Evolutionary conservation across 2,888 invertebrate species (phyloP).

Genomic region (Callinectes sapidus): DNA sequence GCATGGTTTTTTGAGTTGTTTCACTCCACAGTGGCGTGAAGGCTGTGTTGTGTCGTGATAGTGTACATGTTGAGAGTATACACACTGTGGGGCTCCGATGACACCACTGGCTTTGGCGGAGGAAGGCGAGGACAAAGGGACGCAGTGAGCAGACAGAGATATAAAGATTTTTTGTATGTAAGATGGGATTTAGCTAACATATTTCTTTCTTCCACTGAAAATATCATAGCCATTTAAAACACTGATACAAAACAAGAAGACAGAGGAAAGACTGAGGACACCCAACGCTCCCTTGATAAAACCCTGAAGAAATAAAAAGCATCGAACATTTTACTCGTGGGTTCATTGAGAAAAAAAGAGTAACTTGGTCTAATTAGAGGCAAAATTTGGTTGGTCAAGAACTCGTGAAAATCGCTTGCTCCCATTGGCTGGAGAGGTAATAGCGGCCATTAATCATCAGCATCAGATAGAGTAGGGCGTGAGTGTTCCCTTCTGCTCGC

Average conservation of each 20-base stretch:
- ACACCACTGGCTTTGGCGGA: neutral
- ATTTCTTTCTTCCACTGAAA: too few relatives aligned
- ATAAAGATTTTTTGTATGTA: too few relatives aligned
- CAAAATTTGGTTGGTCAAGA: constrained; percentile 43
- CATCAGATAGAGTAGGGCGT: constrained; percentile 41
- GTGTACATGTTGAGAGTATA: neutral
- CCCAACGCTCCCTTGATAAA: neutral
- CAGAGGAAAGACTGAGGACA: neutral
- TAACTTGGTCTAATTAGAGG: constrained; percentile 46
- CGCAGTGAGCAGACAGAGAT: neutral
- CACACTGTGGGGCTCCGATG: neutral
- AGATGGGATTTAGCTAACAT: too few relatives aligned
- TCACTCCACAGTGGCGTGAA: neutral
- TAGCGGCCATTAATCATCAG: constrained; percentile 49
- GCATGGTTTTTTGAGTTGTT: neutral
- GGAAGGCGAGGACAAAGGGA: neutral
- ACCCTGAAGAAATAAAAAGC: too few relatives aligned
- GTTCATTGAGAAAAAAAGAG: neutral
- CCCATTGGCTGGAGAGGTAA: constrained; percentile 51
- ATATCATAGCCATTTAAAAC: too few relatives aligned
- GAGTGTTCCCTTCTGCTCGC: neutral
- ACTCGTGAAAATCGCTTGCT: constrained; percentile 40
- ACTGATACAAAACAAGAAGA: too few relatives aligned
- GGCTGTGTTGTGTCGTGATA: neutral
- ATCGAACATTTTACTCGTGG: neutral